Percentiles rank a stretch among this genome's conserved stretches.
Conservation (phyloP, 2,888 invertebrate species). For the Aporophyla nigra region DNA sequence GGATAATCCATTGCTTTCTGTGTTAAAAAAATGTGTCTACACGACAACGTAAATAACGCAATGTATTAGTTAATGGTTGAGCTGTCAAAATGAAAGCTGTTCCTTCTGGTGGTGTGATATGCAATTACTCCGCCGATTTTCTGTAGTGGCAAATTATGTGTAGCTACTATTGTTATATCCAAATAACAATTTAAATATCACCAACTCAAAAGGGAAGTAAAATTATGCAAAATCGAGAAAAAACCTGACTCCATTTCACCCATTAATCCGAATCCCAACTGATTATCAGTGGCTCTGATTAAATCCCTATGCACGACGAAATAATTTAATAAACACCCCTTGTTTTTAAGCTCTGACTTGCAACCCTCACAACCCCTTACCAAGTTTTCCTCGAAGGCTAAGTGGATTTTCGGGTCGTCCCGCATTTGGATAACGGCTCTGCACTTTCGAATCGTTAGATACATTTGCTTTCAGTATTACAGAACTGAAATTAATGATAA, state of each 20-base stretch:
- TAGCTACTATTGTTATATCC: no score
- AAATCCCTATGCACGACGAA: conserved; percentile 56
- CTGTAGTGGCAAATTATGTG: background rate
- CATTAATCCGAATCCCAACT: conserved; percentile 33
- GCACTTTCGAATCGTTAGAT: conserved; percentile 84
- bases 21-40: no score
- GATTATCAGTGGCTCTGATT: conserved; percentile 61
- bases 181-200: background rate
- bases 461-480: conserved; percentile 62
- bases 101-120: no score
- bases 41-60: no score
- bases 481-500: conserved; percentile 67
- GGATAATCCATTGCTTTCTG: no score
- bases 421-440: conserved; percentile 86
- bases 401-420: conserved; percentile 88
- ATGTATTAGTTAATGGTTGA: no score
- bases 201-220: background rate
- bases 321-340: conserved; percentile 70
- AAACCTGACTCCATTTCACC: background rate
- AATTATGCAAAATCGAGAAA: background rate
- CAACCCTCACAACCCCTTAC: conserved; percentile 72
- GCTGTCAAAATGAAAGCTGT: no score
- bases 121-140: background rate
- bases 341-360: conserved; percentile 68
- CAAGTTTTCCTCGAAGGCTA: conserved; percentile 78